Evolutionary conservation across 2,113 vertebrate genomes (phyloP), one percentile per base, ranked within the genome.

Genomic region (Laticauda colubrina): DNA sequence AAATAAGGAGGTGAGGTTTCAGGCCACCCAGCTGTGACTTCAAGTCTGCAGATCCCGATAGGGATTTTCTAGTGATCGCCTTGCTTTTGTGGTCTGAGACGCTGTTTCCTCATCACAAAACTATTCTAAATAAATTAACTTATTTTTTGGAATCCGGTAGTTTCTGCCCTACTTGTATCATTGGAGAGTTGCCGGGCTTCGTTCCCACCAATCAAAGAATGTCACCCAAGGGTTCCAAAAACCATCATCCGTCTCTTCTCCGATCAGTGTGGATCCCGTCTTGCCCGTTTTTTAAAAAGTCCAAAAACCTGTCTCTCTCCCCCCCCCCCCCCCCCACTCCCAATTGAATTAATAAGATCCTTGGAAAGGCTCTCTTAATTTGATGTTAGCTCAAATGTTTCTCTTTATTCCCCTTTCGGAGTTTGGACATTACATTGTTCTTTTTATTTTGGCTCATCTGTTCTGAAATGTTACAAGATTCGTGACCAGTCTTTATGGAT

Each of bases 321-420:
- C 2, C 6, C n/a, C n/a, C 12, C 1, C 1, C 69, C n/a, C 4
- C 1, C 2, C 69, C n/a, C n/a, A n/a, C n/a, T n/a, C n/a, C 34
- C 34, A 39, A 20, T 43, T 81, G 34, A 7, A 81, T 81, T 81
- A 81, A 59, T 24, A 59, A 39, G 1, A 23, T 81, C 69, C 6
- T 8, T 81, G 34, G 18, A 43, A 81, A 39, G 3, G 34, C 1
- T 81, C 18, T 43, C 20, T 81, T 39, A 39, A 81, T 81, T 43
- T 43, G 15, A 81, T 81, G 7, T 21, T 43, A 43, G 20, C 75
- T 81, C 34, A 18, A 21, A 75, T 7, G 64, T 81, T n/a, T n/a
- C 54, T 3, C 1, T 57, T 26, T 69, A 34, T 15, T 15, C 15
- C 7, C 64, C 29, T 75, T 75, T 75, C 29, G 2, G 14, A 75